Percentiles rank a stretch among this genome's conserved stretches.
Evolutionary conservation across 2,113 vertebrate species (phyloP).

Genomic region (Pogona vitticeps): DNA sequence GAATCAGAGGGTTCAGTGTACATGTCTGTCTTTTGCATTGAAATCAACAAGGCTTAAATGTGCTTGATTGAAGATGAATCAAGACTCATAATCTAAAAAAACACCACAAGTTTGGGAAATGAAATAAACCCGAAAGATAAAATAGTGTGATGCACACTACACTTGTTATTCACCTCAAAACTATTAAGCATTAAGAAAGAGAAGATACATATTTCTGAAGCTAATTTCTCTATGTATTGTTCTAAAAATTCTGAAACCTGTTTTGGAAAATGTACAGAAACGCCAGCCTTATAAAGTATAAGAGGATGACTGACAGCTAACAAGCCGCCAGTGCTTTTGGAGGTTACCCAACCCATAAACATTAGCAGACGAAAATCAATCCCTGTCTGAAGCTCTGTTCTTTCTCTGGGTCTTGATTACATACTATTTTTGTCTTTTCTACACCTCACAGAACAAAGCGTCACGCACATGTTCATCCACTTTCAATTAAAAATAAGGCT

Average conservation of each 20-base stretch:
- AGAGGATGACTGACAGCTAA: background rate
- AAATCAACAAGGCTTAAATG: background rate
- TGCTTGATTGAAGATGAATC: background rate
- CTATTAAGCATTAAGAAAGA: background rate
- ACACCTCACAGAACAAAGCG: constrained; percentile 9
- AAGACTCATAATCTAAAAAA: background rate
- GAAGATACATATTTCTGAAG: background rate
- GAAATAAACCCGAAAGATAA: background rate
- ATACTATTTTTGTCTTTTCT: constrained; percentile 55
- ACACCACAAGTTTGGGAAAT: background rate
- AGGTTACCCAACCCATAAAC: constrained; percentile 36
- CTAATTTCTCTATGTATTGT: background rate
- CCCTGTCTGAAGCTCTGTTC: constrained; percentile 44
- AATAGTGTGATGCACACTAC: background rate
- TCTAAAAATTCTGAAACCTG: background rate
- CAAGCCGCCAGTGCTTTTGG: constrained; percentile 3
- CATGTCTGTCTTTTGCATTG: background rate
- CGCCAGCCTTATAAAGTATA: constrained; percentile 17
- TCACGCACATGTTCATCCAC: background rate
- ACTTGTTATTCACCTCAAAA: background rate
- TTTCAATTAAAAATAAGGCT: constrained; percentile 24
- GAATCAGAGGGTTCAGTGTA: background rate
- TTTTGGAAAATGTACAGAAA: background rate
- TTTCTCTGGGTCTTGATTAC: constrained; percentile 46
- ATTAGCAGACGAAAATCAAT: constrained; percentile 47